phyloP scores from a whole-genome alignment of 2,888 invertebrate genomes.

The Cheilosia variabilis region DNA sequence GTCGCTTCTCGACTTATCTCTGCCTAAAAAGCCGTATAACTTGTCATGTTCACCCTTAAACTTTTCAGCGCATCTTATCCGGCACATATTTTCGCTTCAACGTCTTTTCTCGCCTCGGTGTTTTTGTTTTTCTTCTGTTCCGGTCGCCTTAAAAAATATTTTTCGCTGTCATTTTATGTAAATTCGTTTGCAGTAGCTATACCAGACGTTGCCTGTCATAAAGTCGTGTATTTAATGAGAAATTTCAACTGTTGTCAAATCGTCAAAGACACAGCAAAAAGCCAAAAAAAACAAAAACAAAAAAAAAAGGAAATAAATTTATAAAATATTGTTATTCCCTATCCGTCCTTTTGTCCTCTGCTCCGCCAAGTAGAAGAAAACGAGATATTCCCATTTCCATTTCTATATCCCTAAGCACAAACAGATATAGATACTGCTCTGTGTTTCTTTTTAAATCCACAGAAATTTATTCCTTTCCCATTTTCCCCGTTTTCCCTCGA shows the following conservation, averaged over 20 bases:
- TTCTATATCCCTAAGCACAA: slow-evolving; percentile 34
- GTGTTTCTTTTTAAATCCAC: slow-evolving; percentile 11
- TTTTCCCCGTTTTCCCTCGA: slow-evolving; percentile 28
- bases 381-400: slow-evolving; percentile 23
- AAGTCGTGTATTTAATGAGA: slow-evolving; percentile 63
- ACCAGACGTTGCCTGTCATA: slow-evolving; percentile 43
- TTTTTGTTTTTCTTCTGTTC: neutral
- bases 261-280: slow-evolving; percentile 42
- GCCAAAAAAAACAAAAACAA: slow-evolving; percentile 20
- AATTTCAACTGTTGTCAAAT: slow-evolving; percentile 68
- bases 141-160: slow-evolving; percentile 40
- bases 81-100: slow-evolving; percentile 24
- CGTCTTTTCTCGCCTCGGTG: neutral
- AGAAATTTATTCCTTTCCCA: slow-evolving; percentile 63
- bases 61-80: slow-evolving; percentile 56
- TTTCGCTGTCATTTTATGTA: slow-evolving; percentile 64
- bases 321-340: slow-evolving; percentile 71
- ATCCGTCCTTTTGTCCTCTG: slow-evolving; percentile 61
- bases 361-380: slow-evolving; percentile 6
- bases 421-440: slow-evolving; percentile 37
- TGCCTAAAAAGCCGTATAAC: slow-evolving; percentile 54
- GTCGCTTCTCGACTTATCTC: slow-evolving; percentile 47
- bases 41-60: slow-evolving; percentile 59
- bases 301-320: slow-evolving; percentile 8
- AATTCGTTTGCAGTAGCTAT: slow-evolving; percentile 48